These are phyloP conservation scores for Dolichallabes microphthalmus DNA, from an alignment of 2,113 vertebrate genomes.

Conservation along the genomic window DNA sequence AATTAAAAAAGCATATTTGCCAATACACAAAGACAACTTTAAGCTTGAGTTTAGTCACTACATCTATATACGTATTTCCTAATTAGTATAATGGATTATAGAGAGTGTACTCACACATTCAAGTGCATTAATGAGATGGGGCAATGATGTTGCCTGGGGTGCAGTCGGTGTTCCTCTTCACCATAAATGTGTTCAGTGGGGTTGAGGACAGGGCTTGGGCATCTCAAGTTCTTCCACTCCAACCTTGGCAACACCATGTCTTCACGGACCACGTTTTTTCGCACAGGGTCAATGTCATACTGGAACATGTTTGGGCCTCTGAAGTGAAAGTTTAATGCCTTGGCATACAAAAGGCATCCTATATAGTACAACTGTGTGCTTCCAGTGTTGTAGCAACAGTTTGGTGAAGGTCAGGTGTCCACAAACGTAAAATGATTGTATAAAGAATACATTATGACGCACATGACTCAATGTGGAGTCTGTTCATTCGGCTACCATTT, in stretches of 20 bases:
- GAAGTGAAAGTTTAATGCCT: background rate
- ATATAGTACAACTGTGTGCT: background rate
- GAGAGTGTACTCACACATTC: background rate
- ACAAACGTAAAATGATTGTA: background rate
- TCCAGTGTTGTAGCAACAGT: background rate
- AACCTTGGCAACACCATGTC: background rate
- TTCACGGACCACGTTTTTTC: background rate
- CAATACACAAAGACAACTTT: background rate
- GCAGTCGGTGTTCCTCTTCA: background rate
- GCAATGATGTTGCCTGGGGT: background rate
- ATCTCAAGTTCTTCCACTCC: background rate
- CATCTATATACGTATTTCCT: background rate
- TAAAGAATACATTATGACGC: background rate
- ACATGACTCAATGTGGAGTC: background rate
- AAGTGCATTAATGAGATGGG: background rate
- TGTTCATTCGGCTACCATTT: background rate
- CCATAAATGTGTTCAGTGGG: background rate
- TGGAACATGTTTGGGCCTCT: background rate
- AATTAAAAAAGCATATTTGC: too few species aligned
- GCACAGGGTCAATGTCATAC: background rate
- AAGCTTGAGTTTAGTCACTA: background rate
- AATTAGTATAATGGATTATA: background rate
- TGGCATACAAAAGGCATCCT: background rate
- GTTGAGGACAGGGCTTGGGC: background rate
- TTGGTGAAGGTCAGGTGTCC: background rate